These are phyloP conservation scores for Corythornis leucogaster DNA, from an alignment of 2,797 vertebrate species.

Conservation along the genomic window DNA sequence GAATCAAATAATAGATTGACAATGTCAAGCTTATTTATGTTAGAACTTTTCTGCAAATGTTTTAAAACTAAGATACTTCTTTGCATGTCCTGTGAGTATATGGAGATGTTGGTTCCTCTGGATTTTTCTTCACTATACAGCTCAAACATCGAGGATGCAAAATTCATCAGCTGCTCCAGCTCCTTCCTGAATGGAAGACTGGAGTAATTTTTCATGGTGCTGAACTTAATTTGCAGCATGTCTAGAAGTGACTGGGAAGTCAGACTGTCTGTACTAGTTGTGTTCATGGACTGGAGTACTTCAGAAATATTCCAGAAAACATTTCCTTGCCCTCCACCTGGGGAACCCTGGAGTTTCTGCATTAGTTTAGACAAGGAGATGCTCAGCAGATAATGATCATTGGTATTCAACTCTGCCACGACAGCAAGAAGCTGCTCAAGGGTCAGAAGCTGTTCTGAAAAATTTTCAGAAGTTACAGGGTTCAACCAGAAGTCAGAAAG, in stretches of 20 bases:
- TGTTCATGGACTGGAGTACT: neutral
- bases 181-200: neutral
- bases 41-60: neutral
- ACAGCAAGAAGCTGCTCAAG: slow-evolving; percentile 22
- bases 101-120: neutral
- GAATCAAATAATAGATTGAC: neutral
- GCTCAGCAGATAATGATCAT: slow-evolving; percentile 14
- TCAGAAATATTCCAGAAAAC: slow-evolving; percentile 10
- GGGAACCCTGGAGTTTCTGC: neutral
- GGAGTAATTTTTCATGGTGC: neutral
- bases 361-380: slow-evolving; percentile 32
- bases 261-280: neutral
- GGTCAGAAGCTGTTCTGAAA: neutral
- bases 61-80: neutral
- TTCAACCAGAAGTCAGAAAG: slow-evolving; percentile 36
- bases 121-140: neutral
- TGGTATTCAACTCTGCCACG: neutral
- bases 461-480: neutral
- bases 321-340: neutral
- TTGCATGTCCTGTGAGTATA: neutral
- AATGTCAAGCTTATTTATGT: neutral
- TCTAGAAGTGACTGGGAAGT: neutral
- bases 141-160: neutral
- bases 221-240: neutral
- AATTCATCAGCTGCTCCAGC: neutral